A percentile compares a stretch with the other conserved stretches of the same genome.
Conservation (phyloP, 53 echinoderm and acorn worm genomes). For the Antedon mediterranea region DNA sequence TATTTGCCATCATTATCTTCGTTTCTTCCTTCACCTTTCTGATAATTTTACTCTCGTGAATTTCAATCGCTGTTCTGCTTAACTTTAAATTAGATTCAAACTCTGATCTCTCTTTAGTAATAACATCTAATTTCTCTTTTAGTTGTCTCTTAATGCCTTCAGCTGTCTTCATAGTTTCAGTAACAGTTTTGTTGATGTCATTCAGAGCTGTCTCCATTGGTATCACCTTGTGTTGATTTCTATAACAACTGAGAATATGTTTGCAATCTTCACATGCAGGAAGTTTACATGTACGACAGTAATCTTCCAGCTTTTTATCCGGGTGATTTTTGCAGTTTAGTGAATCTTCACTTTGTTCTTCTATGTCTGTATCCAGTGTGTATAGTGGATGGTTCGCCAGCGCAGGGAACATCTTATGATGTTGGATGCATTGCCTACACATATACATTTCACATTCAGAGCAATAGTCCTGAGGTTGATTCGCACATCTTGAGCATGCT, state of each 20-base stretch:
- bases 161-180: not conserved
- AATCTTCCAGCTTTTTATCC: not conserved
- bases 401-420: not conserved
- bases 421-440: not conserved
- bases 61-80: not conserved
- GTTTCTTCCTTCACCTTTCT: not conserved
- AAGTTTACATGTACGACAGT: not conserved
- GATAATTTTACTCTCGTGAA: not conserved
- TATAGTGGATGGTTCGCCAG: not conserved
- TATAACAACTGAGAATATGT: not conserved
- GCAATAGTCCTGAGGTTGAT: not conserved
- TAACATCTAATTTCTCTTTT: not conserved
- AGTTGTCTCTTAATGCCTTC: not conserved
- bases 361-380: not conserved
- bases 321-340: not conserved
- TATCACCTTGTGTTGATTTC: not conserved
- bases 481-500: not conserved
- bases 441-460: not conserved
- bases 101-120: not conserved
- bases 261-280: not conserved
- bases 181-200: not conserved
- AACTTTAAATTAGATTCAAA: not conserved
- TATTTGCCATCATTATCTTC: not conserved
- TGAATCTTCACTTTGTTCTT: not conserved
- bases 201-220: not conserved